Evolutionary conservation across 1,140 invertebrate genomes (phyloP), one percentile per base, ranked within the genome.

Genomic region (Himalopsyche phryganea): DNA sequence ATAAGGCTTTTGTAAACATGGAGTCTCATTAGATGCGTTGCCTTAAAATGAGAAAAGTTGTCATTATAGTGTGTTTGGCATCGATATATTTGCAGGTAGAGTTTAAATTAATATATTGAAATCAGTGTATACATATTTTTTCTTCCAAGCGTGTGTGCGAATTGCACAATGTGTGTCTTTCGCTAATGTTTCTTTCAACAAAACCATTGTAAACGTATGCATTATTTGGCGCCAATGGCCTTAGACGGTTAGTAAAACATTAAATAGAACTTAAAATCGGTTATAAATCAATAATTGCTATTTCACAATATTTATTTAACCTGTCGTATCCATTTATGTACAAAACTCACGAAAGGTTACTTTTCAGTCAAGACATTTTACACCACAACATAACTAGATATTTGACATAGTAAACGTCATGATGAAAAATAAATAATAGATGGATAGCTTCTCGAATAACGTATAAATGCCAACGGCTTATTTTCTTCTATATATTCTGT

Each of bases 191-290:
- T 55, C 52, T 55, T 15, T 19, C 38, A 38, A 15, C 33, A 48
- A 55, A 55, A 55, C 52, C 42, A 47, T 45, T 58, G 55, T 50
- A 58, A 58, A 58, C 55, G 55, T 58, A 58, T 58, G 55, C 55
- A 58, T 58, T 58, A 58, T 58, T 58, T 58, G 55, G 55, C 55
- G 55, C 55, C 46, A 58, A 58, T 58, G 55, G 35, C 47, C 38
- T 33, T 36, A 58, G 18, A 15, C 11, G 23, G 23, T 28, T 28
- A 5, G 40, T 15, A 5, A 42, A 5, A 42, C 17, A 14, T 42
- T 18, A 42, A 42, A 5, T 42, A 42, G 4, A 42, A 5, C 10
- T 4, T 42, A 28, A 28, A 28, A 5, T 28, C 9, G 23, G 3
- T 28, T 28, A 5, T 28, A 5, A 28, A 28, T 28, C 9, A 9